Conservation (phyloP, 2,797 vertebrate genomes). For the Loriculus beryllinus region DNA sequence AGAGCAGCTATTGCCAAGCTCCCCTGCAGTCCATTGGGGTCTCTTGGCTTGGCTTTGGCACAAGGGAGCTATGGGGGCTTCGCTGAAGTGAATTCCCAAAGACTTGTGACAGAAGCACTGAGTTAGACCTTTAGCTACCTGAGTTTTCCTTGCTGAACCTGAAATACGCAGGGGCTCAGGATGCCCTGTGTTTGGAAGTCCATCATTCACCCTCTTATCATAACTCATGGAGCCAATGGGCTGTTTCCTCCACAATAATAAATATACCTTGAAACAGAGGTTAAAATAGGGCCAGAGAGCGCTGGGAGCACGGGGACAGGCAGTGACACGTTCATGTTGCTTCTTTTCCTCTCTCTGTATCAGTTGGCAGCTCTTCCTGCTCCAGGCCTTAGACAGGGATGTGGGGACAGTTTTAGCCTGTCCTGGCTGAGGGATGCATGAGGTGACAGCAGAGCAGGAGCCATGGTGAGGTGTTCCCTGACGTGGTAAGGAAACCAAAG, state of each 20-base stretch:
- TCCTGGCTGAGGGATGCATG: background rate
- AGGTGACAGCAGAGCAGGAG: background rate
- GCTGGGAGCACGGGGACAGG: background rate
- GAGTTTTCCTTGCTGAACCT: background rate
- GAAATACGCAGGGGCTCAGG: background rate
- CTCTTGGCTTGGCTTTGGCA: background rate
- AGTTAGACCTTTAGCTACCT: background rate
- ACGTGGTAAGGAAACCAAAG: background rate
- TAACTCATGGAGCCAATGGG: background rate
- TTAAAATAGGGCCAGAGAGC: background rate
- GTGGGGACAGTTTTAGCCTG: background rate
- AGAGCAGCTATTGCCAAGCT: background rate
- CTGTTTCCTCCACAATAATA: slow-evolving; percentile 42
- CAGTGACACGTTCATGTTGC: background rate
- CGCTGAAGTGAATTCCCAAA: background rate
- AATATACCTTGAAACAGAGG: background rate
- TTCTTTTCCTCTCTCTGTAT: background rate
- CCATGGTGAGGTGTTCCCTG: background rate
- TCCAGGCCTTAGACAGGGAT: background rate
- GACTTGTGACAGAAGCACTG: background rate
- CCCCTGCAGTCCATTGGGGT: fast-evolving
- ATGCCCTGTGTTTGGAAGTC: background rate
- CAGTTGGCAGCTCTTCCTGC: background rate
- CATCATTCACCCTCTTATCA: background rate
- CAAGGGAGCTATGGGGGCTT: background rate